Base-by-base conservation (phyloP, 2,797 vertebrate genomes). In the Chiroxiphia lanceolata region DNA sequence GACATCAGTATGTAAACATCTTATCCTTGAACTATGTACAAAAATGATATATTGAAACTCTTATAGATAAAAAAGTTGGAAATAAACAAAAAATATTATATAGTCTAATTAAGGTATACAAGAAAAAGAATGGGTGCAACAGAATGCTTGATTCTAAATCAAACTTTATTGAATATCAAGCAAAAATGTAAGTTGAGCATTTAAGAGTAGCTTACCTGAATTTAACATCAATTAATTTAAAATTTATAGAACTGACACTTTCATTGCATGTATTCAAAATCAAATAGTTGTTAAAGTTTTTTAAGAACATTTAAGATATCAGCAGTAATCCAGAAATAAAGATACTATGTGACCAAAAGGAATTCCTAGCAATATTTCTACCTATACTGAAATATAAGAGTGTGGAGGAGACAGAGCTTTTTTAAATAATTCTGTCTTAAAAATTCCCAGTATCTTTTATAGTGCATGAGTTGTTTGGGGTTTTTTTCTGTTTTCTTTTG, bases 401-500 rank as follows among this genome's bases (percentile, higher is more conserved):
- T n/a, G 5, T 19, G 20, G 5, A 72, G 77, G 1, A 36, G 2
- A 64, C 36, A 64, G 25, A 59, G 2, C 10, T 21, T 38, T 36
- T 51, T 74, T 13, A 18, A 60, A 40, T 3, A 60, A 67, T 45
- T 74, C 14, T 53, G 4, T 34, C 45, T 47, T 29, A 7, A 67
- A 51, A 60, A 15, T 1, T 9, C 3, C 29, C 13, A 31, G 3
- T 29, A 25, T 36, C 17, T 87, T 4, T 7, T 64, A 6, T 12
- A 64, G 5, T 26, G 6, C 17, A 10, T 11, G 13, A 1, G 6
- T 25, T 65, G 3, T 51, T 51, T 2, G 1, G 5, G 0, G n/a
- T n/a, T 0, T 3, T 44, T 51, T 29, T 51, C 16, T 53, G 15
- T 10, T 50, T 19, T 54, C 3, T 26, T 78, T 56, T 34, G 1